phyloP scores from a whole-genome alignment of 2,888 invertebrate species.

The Neocrepidodera transversa region DNA sequence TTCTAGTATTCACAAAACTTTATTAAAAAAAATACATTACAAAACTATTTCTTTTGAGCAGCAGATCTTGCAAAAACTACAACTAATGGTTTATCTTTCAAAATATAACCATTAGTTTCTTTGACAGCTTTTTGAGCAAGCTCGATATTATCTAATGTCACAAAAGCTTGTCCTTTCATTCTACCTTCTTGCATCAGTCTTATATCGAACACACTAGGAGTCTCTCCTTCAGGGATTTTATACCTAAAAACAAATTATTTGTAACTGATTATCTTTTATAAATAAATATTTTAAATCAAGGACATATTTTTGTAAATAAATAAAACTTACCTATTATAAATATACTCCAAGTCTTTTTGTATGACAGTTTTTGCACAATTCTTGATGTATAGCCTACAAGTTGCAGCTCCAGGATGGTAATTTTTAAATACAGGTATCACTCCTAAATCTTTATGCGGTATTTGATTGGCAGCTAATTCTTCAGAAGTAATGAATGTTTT shows the following conservation, averaged over 20 bases:
- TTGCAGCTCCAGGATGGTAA: conserved; percentile 82
- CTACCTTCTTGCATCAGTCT: conserved; percentile 91
- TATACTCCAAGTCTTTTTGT: conserved; percentile 75
- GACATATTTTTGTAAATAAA: neutral
- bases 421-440: conserved; percentile 83
- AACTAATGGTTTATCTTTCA: conserved; percentile 89
- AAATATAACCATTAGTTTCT: conserved; percentile 86
- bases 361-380: conserved; percentile 84
- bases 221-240: conserved; percentile 56
- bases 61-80: conserved; percentile 79
- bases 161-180: conserved; percentile 96
- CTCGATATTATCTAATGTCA: conserved; percentile 76
- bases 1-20: no score
- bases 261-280: neutral
- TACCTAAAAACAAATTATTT: conserved; percentile 57
- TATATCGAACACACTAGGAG: conserved; percentile 67
- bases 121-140: conserved; percentile 77
- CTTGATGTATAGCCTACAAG: conserved; percentile 89
- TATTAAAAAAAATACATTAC: no score
- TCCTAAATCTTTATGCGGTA: conserved; percentile 75
- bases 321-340: conserved; percentile 67
- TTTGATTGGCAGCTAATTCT: conserved; percentile 72
- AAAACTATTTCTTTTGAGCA: conserved; percentile 43
- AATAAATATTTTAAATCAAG: neutral
- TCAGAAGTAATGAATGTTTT: conserved; percentile 65